A percentile compares a stretch with the other conserved stretches of the same genome.
Evolutionary conservation across 2,888 invertebrate species (phyloP).

Genomic region (Branchinecta sandiegonensis): DNA sequence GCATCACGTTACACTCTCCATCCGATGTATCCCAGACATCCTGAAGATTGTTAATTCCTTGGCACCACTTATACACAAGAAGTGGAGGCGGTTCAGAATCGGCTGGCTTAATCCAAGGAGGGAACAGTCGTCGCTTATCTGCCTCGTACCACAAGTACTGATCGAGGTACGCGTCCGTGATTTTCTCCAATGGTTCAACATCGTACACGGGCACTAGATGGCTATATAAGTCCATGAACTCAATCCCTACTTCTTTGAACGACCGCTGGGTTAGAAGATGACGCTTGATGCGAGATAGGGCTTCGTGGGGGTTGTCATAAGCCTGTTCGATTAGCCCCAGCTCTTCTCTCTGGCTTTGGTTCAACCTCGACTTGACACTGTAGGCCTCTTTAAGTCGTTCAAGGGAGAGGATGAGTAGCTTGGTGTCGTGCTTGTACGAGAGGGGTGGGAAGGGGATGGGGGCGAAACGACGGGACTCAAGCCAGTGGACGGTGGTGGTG

Average conservation of each 20-base stretch:
- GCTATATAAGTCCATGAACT: conserved; percentile 99
- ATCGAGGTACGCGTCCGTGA: conserved; percentile 97
- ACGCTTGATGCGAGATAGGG: conserved; percentile 94
- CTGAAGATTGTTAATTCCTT: conserved; percentile 84
- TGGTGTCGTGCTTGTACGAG: conserved; percentile 99
- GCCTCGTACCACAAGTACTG: conserved; percentile 99
- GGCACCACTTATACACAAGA: conserved; percentile 44
- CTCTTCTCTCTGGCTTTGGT: conserved; percentile 97
- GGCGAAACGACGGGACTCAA: conserved; percentile 93
- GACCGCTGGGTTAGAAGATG: conserved; percentile 95
- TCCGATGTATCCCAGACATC: conserved; percentile 99
- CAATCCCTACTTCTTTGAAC: conserved; percentile 97
- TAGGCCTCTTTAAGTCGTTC: conserved; percentile 95
- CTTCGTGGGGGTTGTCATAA: conserved; percentile 99
- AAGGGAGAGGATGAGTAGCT: conserved; percentile 85
- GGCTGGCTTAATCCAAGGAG: conserved; percentile 98
- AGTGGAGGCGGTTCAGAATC: conserved; percentile 83
- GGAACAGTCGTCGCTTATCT: conserved; percentile 88
- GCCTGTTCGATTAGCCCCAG: conserved; percentile 97
- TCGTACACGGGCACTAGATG: conserved; percentile 98
- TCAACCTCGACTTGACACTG: conserved; percentile 88
- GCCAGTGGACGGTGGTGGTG: conserved; percentile 98
- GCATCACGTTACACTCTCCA: conserved; percentile 94
- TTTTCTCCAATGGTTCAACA: conserved; percentile 97
- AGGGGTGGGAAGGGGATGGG: conserved; percentile 99